Percentiles rank a stretch among this genome's conserved stretches.
Evolutionary conservation across 2,888 invertebrate genomes (phyloP).

Genomic region (Troides helena): DNA sequence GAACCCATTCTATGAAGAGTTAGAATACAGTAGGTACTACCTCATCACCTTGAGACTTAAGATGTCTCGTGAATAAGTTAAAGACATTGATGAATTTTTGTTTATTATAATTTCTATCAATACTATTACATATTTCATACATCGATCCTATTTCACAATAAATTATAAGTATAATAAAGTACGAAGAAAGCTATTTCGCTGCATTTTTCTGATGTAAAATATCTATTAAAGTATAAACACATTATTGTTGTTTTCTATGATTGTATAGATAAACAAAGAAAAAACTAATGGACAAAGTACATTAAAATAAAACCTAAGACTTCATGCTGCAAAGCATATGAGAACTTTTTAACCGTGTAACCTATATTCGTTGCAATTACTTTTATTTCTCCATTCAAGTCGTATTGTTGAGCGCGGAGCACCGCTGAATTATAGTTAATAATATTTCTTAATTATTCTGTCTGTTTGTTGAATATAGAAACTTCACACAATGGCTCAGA

Average conservation of each 20-base stretch:
- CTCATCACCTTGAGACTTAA: no score
- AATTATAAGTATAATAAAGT: no score
- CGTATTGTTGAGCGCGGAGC: conserved; percentile 6
- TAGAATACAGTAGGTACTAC: no score
- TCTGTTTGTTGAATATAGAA: conserved; percentile 12
- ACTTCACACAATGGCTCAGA: conserved; percentile 11
- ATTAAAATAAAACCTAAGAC: conserved; percentile 1
- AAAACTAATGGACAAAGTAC: not conserved
- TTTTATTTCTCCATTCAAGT: conserved; percentile 23
- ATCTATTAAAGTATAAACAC: not conserved
- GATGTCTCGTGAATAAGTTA: no score
- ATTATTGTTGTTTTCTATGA: not conserved
- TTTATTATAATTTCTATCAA: no score
- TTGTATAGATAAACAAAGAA: not conserved
- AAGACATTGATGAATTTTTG: no score
- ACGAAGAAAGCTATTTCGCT: no score
- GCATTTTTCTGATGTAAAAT: no score
- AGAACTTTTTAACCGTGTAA: conserved; percentile 26
- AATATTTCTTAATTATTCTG: conserved; percentile 23
- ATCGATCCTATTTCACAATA: no score
- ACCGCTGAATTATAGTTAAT: conserved; percentile 13
- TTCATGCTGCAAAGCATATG: conserved; percentile 6
- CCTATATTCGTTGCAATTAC: conserved; percentile 13
- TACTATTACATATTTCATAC: no score
- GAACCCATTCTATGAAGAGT: no score